Base-by-base conservation (phyloP, 1,140 invertebrate species). In the Copidosoma floridanum region DNA sequence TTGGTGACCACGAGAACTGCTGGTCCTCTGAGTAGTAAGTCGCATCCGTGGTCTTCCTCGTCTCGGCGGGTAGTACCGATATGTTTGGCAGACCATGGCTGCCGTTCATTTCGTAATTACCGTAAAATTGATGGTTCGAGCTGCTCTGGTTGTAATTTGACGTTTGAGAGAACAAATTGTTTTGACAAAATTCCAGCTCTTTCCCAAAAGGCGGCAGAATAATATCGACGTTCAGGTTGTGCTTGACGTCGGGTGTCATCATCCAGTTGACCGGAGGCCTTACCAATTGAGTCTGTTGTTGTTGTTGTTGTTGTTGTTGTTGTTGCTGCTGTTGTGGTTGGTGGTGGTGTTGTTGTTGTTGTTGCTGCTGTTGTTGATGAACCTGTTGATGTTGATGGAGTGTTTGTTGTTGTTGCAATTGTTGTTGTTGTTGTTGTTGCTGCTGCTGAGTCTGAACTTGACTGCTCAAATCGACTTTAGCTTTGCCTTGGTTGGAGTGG, bases 181-280 rank as follows among this genome's bases (percentile, higher is more conserved):
- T 81, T 37, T 75, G 77, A 44, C 79, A 80, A 18, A 76, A 80
- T 5, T 81, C 79, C 6, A 80, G 54, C 27, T 81, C 79, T 44
- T 81, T 81, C 1, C 77, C 79, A 1, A 78, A 77, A 7, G 79
- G 79, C 11, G 79, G 58, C 53, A 80, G 73, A 18, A 81, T 74
- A 21, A 78, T 79, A 1, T 76, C 48, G 37, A 76, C 76, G 3
- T 71, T 67, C 1, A 65, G 61, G 40, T 76, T 78, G 59, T 80
- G 76, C 40, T 79, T 80, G 2, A 81, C 73, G 58, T 82, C 83
- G 2, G 84, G 83, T 1, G 83, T 82, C 66, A 85, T 85, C 85
- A 86, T 86, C 85, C 85, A 86, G 63, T 86, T 86, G 0, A 86
- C 82, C 0, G 83, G 81, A 2, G 81, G 76, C 60, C 78, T 77